Evolutionary conservation across 2,888 invertebrate genomes (phyloP).

Genomic region (Chrysolina haemoptera): DNA sequence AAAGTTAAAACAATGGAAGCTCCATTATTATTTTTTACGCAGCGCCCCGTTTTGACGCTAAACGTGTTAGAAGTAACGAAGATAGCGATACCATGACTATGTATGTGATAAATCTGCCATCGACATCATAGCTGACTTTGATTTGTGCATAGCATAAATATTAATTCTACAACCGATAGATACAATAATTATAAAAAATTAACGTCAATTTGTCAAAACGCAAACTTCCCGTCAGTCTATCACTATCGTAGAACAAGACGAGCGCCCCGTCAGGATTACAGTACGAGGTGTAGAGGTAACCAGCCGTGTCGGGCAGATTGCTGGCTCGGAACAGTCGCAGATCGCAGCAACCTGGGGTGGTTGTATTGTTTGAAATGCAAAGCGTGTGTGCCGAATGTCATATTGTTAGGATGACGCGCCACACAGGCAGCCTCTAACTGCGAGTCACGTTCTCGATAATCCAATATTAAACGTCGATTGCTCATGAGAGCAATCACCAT

Average conservation of each 20-base stretch:
- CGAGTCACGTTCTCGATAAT: slow-evolving; percentile 63
- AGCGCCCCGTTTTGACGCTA: too few species aligned
- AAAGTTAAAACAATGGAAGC: too few species aligned
- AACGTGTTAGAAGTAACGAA: too few species aligned
- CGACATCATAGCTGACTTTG: too few species aligned
- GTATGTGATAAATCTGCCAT: not conserved
- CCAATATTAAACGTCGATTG: slow-evolving; percentile 54
- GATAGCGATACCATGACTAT: not conserved
- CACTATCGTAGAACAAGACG: not conserved
- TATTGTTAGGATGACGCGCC: slow-evolving; percentile 57
- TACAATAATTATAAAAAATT: not conserved
- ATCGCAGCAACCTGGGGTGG: slow-evolving; percentile 7
- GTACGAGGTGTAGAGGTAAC: slow-evolving; percentile 20
- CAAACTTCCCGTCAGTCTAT: not conserved
- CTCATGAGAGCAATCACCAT: slow-evolving; percentile 35
- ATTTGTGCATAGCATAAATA: not conserved
- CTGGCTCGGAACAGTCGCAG: slow-evolving; percentile 18
- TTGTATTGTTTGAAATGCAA: slow-evolving; percentile 65
- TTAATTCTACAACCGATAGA: not conserved
- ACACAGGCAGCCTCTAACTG: slow-evolving; percentile 63
- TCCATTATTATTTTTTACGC: too few species aligned
- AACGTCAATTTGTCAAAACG: slow-evolving; percentile 5
- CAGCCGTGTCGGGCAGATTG: slow-evolving; percentile 22
- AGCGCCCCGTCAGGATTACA: not conserved
- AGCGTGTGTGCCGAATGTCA: slow-evolving; percentile 63